A percentile compares a stretch with the other conserved stretches of the same genome.
These are phyloP conservation scores for Mactra quadrangularis DNA, from an alignment of 1,140 invertebrate genomes.

Conservation along the genomic window DNA sequence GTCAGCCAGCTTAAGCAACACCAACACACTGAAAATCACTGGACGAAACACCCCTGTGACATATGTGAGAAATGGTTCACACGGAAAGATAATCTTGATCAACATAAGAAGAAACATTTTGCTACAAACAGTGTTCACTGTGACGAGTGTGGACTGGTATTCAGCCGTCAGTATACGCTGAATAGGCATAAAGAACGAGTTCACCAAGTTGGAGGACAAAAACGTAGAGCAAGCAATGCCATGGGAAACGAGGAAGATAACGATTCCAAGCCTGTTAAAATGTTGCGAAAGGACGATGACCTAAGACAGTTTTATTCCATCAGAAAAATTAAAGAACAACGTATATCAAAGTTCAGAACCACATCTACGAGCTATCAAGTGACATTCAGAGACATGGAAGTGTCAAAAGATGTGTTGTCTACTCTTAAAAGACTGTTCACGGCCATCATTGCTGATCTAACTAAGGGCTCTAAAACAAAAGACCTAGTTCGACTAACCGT, in stretches of 20 bases:
- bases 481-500: background rate
- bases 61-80: constrained; percentile 13
- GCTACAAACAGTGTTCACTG: too few relatives aligned
- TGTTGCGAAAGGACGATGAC: background rate
- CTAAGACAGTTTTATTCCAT: background rate
- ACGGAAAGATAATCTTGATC: background rate
- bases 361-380: background rate
- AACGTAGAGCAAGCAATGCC: too few relatives aligned
- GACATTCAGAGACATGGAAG: constrained; percentile 26
- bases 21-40: constrained; percentile 23
- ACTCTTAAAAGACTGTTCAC: background rate
- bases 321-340: constrained; percentile 16
- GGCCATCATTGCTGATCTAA: constrained; percentile 5
- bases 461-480: background rate
- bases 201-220: too few relatives aligned
- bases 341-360: constrained; percentile 20
- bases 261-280: too few relatives aligned
- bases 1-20: constrained; percentile 2
- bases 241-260: too few relatives aligned
- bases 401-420: background rate
- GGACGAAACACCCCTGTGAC: background rate
- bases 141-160: too few relatives aligned
- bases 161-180: too few relatives aligned
- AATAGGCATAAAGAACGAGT: too few relatives aligned
- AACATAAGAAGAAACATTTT: too few relatives aligned